Conservation (phyloP, 1,140 invertebrate species). For the Zelostemma sp. region DNA sequence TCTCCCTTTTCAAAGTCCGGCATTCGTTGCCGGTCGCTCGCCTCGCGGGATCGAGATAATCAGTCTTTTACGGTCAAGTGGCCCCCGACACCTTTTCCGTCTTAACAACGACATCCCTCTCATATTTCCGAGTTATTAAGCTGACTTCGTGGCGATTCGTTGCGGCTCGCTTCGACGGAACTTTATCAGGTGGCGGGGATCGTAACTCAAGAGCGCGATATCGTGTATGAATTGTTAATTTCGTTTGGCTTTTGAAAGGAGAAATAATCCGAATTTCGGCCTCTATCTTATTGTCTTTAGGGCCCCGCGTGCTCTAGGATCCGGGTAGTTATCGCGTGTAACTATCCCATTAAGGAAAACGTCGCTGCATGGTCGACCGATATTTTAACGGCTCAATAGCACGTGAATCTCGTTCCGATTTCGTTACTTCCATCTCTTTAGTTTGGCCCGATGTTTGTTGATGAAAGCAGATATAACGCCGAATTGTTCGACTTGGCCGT, state of each 20-base stretch:
- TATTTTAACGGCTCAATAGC: constrained; percentile 41
- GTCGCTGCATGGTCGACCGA: constrained; percentile 27
- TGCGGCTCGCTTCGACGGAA: too few relatives aligned
- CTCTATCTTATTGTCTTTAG: constrained; percentile 12
- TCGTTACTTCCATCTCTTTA: constrained; percentile 3
- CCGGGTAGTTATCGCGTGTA: constrained; percentile 41
- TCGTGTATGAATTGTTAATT: constrained; percentile 20
- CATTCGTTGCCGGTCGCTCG: constrained; percentile 14
- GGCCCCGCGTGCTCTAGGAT: constrained; percentile 19
- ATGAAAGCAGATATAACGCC: constrained; percentile 2
- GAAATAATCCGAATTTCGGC: constrained; percentile 11
- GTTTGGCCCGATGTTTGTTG: background rate
- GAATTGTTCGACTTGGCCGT: too few relatives aligned
- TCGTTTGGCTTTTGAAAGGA: constrained; percentile 11
- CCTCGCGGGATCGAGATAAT: constrained; percentile 20
- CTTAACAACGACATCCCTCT: background rate
- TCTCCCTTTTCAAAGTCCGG: constrained; percentile 9
- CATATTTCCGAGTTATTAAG: too few relatives aligned
- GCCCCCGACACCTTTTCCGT: constrained; percentile 8
- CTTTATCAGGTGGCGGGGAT: too few relatives aligned
- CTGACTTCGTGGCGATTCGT: too few relatives aligned
- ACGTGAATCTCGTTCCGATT: constrained; percentile 33
- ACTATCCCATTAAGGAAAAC: constrained; percentile 43
- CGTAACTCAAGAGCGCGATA: too few relatives aligned
- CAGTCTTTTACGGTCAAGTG: constrained; percentile 28